Conservation (phyloP, 2,113 vertebrate species). For the Microcebus ravelobensis region DNA sequence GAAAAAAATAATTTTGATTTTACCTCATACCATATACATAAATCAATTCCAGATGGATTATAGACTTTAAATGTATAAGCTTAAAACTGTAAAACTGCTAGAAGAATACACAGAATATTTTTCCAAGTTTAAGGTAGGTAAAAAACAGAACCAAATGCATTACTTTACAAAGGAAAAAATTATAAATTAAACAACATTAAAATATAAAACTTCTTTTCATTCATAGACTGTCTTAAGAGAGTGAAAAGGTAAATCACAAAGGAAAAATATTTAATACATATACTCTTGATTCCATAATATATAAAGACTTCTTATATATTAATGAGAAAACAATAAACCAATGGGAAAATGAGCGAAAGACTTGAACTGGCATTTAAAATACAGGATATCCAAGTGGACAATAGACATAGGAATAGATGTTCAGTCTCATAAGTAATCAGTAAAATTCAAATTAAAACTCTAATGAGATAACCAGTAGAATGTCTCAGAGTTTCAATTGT, state of each 20-base stretch:
- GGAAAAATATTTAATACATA: constrained; percentile 10
- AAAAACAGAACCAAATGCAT: not conserved
- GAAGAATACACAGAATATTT: not conserved
- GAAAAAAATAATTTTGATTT: not conserved
- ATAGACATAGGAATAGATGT: not conserved
- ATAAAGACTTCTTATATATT: not conserved
- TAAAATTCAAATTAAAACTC: not conserved
- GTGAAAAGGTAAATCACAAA: not conserved
- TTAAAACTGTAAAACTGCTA: not conserved
- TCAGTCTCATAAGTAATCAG: not conserved
- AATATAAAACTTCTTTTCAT: constrained; percentile 6
- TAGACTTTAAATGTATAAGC: not conserved
- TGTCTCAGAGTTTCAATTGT: not conserved
- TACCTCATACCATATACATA: not conserved
- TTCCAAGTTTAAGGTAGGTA: not conserved
- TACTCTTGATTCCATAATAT: not conserved
- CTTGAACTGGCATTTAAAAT: not conserved
- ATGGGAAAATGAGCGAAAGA: not conserved
- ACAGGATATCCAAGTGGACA: not conserved
- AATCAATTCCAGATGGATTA: not conserved
- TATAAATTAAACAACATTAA: not conserved
- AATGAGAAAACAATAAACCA: not conserved
- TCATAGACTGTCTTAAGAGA: not conserved
- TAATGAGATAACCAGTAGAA: not conserved
- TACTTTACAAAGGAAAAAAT: not conserved